phyloP scores from a whole-genome alignment of 2,888 invertebrate genomes.

The Rhimphoctona megacephalus region DNA sequence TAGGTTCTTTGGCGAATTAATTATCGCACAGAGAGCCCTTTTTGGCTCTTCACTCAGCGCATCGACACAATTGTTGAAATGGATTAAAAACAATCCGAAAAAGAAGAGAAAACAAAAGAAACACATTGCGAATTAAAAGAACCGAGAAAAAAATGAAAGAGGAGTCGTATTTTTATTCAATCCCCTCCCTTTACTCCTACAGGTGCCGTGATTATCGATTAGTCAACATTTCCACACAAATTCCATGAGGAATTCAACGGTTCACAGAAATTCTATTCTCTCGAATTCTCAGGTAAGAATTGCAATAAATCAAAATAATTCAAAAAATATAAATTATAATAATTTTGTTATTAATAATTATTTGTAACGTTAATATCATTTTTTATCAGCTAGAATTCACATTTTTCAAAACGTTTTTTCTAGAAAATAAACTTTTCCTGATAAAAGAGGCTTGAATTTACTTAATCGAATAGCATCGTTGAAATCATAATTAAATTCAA shows the following conservation, averaged over 20 bases:
- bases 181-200: not conserved
- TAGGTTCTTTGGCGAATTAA: constrained; percentile 10
- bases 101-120: not conserved
- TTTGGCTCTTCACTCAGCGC: constrained; percentile 12
- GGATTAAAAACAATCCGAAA: constrained; percentile 28
- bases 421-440: too few relatives aligned
- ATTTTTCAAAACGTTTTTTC: too few relatives aligned
- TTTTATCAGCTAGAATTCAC: too few relatives aligned
- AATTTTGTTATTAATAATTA: not conserved
- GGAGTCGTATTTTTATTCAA: constrained; percentile 4
- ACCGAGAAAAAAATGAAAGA: constrained; percentile 6
- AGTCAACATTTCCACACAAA: not conserved
- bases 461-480: too few relatives aligned
- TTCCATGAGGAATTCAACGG: not conserved
- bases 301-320: not conserved
- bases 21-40: constrained; percentile 4
- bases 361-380: not conserved
- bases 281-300: not conserved
- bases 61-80: constrained; percentile 59
- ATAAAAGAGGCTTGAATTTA: too few relatives aligned
- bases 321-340: too few relatives aligned
- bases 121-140: constrained; percentile 34
- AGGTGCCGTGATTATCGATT: not conserved
- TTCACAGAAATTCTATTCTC: not conserved
- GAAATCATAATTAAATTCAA: too few relatives aligned